phyloP scores from a whole-genome alignment of 2,113 vertebrate species.

The Diglossa brunneiventris region DNA sequence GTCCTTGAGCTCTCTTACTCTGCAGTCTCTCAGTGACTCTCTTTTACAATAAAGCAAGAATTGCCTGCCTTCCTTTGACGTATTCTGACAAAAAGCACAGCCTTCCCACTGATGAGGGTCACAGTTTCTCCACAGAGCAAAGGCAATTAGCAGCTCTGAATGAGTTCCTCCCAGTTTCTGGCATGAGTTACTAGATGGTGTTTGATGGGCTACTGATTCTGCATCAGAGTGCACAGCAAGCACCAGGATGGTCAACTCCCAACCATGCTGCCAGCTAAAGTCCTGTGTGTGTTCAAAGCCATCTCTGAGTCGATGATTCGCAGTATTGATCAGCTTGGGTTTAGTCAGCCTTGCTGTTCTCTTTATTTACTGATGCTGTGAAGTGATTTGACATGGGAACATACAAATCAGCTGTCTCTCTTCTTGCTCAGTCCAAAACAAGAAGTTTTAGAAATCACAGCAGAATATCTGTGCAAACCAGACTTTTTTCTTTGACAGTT shows the following conservation, averaged over 20 bases:
- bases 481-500: not conserved
- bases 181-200: not conserved
- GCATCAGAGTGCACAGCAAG: not conserved
- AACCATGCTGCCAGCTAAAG: not conserved
- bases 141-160: not conserved
- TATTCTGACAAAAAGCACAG: not conserved
- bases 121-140: fast-evolving
- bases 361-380: not conserved
- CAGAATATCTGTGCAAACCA: not conserved
- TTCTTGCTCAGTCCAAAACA: not conserved
- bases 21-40: not conserved
- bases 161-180: not conserved
- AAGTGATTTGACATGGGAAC: not conserved
- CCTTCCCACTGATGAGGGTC: not conserved
- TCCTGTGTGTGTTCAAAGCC: not conserved
- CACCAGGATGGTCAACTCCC: not conserved
- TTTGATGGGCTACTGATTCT: not conserved
- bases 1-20: not conserved
- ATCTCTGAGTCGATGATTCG: not conserved
- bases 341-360: not conserved
- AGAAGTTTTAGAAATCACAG: not conserved
- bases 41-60: not conserved
- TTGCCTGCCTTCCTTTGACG: not conserved
- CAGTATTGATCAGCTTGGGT: not conserved
- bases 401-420: not conserved